Base-by-base conservation (phyloP, 2,888 invertebrate species). In the Charanyca ferruginea region DNA sequence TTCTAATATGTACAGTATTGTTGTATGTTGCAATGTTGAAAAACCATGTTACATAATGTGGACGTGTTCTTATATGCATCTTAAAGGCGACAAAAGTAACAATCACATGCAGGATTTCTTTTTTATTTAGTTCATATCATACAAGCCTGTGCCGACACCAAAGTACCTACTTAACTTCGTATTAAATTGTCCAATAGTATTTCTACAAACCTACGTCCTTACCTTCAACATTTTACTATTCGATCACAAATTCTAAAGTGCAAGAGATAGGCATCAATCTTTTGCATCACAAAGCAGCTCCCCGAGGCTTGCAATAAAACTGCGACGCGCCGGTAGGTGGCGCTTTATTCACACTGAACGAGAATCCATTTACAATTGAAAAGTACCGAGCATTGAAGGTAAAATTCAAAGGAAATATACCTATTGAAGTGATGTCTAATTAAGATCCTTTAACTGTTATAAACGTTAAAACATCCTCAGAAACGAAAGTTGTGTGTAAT, bases 191-290 rank as follows among this genome's bases (percentile, higher is more conserved):
- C 8, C 11, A n/a, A n/a, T 3, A 5, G 1, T 18, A 3, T 32
- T 42, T 28, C 4, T 16, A 52, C 38, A n/a, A 42, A 63, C 42
- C 47, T 32, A 75, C 53, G 57, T 1, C 64, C 59, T 32, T 11
- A 32, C 32, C 54, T 3, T 9, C 45, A 18, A 3, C 25, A 55
- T 51, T 42, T 49, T 59, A 42, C 35, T 53, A 54, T 65, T 52
- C 8, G 57, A 60, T 48, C 54, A 64, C 28, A 73, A 74, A 73
- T 59, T 75, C 72, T 70, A 51, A 64, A 82, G 74, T 83, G 81
- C 77, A 83, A 81, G 77, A 88, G 87, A 88, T 85, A 85, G 85
- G 79, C 89, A 91, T 91, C 91, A 91, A 91, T 92, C 90, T 90
- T 90, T 89, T 83, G 85, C 86, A 88, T 89, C 86, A 90, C 89